These are phyloP conservation scores for Narcine bancroftii DNA, from an alignment of 2,113 vertebrate species.

Conservation along the genomic window DNA sequence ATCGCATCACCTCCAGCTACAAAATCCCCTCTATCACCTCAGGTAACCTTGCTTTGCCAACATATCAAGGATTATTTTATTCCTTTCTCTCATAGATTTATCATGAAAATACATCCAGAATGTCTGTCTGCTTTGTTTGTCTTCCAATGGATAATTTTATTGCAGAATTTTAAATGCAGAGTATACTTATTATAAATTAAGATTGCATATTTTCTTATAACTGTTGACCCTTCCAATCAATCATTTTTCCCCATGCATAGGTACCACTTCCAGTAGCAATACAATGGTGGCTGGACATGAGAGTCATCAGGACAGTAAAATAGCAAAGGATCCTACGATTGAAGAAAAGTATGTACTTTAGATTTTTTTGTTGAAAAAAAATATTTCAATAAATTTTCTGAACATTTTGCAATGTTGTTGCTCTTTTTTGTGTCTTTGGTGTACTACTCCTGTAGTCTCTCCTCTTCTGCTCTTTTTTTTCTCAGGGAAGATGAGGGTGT, in stretches of 20 bases:
- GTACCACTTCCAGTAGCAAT: constrained; percentile 97
- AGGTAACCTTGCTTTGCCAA: constrained; percentile 58
- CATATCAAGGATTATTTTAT: neutral
- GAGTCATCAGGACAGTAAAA: constrained; percentile 72
- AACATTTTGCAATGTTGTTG: neutral
- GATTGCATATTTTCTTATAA: neutral
- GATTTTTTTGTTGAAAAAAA: neutral
- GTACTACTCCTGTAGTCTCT: neutral
- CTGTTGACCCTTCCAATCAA: neutral
- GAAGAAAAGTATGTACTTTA: constrained; percentile 75
- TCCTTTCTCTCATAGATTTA: neutral
- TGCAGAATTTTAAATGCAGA: neutral
- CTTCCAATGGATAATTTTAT: neutral
- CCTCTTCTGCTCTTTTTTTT: neutral
- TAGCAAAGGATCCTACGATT: constrained; percentile 73
- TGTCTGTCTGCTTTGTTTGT: neutral
- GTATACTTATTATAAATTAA: neutral
- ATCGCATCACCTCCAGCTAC: constrained; percentile 89
- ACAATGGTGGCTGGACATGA: constrained; percentile 92
- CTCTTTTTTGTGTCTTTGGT: neutral
- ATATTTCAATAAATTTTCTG: neutral
- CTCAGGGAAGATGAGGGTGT: neutral
- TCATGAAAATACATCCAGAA: neutral
- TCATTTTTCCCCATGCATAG: constrained; percentile 49
- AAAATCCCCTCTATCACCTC: constrained; percentile 97